These are phyloP conservation scores for Trogon surrucura DNA, from an alignment of 2,113 vertebrate species.

Conservation along the genomic window DNA sequence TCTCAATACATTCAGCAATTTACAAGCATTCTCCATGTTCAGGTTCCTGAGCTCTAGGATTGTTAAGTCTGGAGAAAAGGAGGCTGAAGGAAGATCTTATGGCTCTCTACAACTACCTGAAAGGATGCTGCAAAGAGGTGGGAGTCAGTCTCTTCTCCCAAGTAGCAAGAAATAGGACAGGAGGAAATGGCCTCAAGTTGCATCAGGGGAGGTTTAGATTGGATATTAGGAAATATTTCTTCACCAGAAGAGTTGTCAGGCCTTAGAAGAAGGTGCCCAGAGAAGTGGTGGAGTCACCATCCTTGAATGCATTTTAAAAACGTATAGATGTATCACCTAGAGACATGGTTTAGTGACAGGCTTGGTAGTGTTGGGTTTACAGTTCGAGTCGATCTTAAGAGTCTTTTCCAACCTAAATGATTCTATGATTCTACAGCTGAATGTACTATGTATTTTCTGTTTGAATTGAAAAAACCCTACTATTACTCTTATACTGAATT, in stretches of 20 bases:
- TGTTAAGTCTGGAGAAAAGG: background rate
- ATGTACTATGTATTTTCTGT: background rate
- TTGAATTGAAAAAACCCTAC: background rate
- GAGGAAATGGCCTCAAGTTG: background rate
- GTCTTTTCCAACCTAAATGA: background rate
- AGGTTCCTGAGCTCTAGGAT: background rate
- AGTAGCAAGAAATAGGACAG: background rate
- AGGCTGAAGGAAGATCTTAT: background rate
- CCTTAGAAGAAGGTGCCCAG: background rate
- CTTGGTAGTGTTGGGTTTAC: background rate
- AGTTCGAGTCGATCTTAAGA: background rate
- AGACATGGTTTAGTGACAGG: background rate
- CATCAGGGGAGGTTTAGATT: background rate
- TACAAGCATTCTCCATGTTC: background rate
- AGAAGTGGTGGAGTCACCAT: background rate
- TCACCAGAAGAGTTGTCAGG: background rate
- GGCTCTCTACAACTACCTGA: background rate
- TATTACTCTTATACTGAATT: background rate
- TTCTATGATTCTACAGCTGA: background rate
- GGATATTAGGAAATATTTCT: background rate
- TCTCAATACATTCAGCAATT: background rate
- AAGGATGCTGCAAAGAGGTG: background rate
- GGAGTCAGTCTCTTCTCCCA: background rate
- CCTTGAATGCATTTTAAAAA: background rate
- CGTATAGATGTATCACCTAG: background rate